Evolutionary conservation across 2,888 invertebrate species (phyloP).

Genomic region (Epiblema foenella): DNA sequence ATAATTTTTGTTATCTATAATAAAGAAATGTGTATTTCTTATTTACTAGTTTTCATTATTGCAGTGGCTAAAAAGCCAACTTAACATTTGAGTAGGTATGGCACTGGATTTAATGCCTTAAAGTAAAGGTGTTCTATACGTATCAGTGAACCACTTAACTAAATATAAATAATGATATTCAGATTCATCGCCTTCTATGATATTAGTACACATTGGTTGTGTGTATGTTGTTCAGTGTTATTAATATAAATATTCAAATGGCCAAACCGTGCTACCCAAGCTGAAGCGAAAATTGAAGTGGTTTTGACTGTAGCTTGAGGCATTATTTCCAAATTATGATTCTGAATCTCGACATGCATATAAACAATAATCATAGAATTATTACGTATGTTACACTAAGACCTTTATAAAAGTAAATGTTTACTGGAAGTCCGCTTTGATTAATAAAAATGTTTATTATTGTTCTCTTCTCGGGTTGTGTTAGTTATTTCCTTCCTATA

Average conservation of each 20-base stretch:
- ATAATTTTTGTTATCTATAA: not conserved
- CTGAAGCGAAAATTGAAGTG: constrained; percentile 9
- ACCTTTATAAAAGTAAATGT: not conserved
- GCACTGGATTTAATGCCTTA: not conserved
- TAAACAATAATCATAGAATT: not conserved
- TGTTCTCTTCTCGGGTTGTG: no score
- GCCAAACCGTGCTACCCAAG: constrained; percentile 30
- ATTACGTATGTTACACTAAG: not conserved
- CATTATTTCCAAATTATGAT: not conserved
- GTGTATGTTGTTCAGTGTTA: not conserved
- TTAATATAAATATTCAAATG: not conserved
- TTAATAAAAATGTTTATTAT: not conserved
- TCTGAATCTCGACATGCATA: constrained; percentile 17
- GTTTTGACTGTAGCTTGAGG: constrained; percentile 21
- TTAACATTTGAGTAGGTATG: not conserved
- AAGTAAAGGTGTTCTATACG: no score
- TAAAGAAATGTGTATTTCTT: not conserved
- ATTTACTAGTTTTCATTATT: not conserved
- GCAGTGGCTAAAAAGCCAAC: not conserved
- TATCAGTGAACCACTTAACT: not conserved
- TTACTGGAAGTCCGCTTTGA: constrained; percentile 16
- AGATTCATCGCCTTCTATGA: constrained; percentile 12
- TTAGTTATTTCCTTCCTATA: no score
- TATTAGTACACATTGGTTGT: no score
- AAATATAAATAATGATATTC: not conserved